Conservation (phyloP, 2,113 vertebrate genomes). For the Tachysurus vachellii region DNA sequence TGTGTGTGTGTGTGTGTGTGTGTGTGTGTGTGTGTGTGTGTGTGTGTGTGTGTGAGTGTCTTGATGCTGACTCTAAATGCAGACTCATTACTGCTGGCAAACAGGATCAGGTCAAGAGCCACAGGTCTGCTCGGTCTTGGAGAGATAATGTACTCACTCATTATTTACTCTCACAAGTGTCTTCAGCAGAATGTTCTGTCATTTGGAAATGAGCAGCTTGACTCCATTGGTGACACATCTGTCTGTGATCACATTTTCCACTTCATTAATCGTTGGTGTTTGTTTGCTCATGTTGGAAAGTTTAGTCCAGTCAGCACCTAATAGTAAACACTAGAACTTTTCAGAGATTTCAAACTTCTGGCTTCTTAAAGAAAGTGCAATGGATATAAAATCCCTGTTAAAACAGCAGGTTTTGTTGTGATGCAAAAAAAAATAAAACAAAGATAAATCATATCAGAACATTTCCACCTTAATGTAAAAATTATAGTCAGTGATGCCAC, state of each 20-base stretch:
- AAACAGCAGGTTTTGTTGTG: too few species aligned
- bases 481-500: too few species aligned
- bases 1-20: too few species aligned
- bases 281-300: neutral
- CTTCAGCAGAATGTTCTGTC: constrained; percentile 1
- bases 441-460: too few species aligned
- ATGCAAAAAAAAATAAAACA: too few species aligned
- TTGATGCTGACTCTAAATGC: constrained; percentile 20
- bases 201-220: neutral
- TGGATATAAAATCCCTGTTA: too few species aligned
- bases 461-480: too few species aligned
- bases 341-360: neutral
- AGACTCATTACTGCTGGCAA: constrained; percentile 27
- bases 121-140: constrained; percentile 14
- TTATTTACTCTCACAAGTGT: constrained; percentile 43
- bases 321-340: neutral
- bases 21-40: neutral
- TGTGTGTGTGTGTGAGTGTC: constrained; percentile 5
- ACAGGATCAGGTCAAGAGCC: constrained; percentile 44
- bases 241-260: neutral
- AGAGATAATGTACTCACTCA: constrained; percentile 47
- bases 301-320: neutral
- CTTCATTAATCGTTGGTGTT: neutral
- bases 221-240: neutral
- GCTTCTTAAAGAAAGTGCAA: neutral